Conservation (phyloP, 92 coral and sea anemone genomes). For the Parazoanthus swiftii region DNA sequence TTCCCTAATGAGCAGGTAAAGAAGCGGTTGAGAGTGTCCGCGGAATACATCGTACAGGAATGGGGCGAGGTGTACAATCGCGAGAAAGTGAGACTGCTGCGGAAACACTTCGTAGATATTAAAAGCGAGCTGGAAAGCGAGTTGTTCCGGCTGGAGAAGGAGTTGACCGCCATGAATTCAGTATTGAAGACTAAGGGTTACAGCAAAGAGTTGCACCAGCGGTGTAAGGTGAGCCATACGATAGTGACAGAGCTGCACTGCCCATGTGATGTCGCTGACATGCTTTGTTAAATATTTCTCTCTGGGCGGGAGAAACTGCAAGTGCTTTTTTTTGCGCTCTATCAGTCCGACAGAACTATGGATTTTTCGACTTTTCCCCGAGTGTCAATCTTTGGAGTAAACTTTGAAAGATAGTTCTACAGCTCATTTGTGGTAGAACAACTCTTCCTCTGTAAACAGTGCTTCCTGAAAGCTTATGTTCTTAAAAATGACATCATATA, state of each 20-base stretch:
- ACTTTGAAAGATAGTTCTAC: no score
- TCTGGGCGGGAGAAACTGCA: no score
- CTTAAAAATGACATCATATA: no score
- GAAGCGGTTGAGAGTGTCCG: constrained; percentile 58
- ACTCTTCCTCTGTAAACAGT: no score
- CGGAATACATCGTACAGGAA: constrained; percentile 63
- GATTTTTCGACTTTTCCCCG: no score
- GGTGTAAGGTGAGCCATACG: constrained; percentile 60
- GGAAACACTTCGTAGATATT: constrained; percentile 55
- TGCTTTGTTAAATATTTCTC: no score
- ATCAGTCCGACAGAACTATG: no score
- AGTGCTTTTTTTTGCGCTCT: no score
- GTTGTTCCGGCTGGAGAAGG: constrained; percentile 55
- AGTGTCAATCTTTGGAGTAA: no score
- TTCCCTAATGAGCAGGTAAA: constrained; percentile 77
- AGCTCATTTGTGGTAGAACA: no score
- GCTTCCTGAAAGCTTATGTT: no score
- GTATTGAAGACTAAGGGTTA: constrained; percentile 63
- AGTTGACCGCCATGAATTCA: constrained; percentile 58
- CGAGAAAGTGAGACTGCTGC: constrained; percentile 64
- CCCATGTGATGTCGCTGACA: no score
- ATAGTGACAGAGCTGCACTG: not conserved
- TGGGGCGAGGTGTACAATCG: constrained; percentile 77
- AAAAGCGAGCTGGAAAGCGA: constrained; percentile 57
- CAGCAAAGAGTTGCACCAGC: constrained; percentile 63